A percentile compares a stretch with the other conserved stretches of the same genome.
Evolutionary conservation across 1,140 invertebrate genomes (phyloP).

Genomic region (Dinothrombium tinctorium): DNA sequence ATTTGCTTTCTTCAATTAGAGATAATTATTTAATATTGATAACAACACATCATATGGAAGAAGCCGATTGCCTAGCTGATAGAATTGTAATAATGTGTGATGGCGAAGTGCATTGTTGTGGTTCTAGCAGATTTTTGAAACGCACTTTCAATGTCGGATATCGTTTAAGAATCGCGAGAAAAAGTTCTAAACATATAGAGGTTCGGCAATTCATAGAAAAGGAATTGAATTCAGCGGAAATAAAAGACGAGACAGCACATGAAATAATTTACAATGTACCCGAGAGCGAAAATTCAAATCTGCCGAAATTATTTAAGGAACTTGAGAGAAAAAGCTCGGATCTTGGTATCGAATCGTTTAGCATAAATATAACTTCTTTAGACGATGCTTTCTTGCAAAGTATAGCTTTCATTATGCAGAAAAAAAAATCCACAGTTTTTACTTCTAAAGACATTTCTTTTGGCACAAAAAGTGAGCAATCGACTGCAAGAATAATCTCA

Average conservation of each 20-base stretch:
- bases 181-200: too few relatives aligned
- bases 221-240: too few relatives aligned
- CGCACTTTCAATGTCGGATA: conserved; percentile 20
- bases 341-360: too few relatives aligned
- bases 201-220: too few relatives aligned
- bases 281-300: conserved; percentile 23
- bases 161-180: conserved; percentile 12
- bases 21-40: conserved; percentile 47
- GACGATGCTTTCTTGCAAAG: too few relatives aligned
- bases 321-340: conserved; percentile 38
- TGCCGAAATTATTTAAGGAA: conserved; percentile 34
- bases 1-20: conserved; percentile 20
- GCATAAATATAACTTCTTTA: too few relatives aligned
- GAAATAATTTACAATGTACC: conserved; percentile 25
- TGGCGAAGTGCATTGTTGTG: conserved; percentile 26
- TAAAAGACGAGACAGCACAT: too few relatives aligned
- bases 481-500: too few relatives aligned
- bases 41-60: conserved; percentile 94
- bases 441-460: too few relatives aligned
- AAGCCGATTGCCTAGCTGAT: conserved; percentile 49
- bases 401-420: too few relatives aligned
- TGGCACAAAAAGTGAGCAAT: too few relatives aligned
- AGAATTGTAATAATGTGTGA: conserved; percentile 30
- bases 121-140: conserved; percentile 29
- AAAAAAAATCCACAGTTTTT: too few relatives aligned